phyloP scores from a whole-genome alignment of 1,140 invertebrate genomes.

The Drosophila ficusphila region DNA sequence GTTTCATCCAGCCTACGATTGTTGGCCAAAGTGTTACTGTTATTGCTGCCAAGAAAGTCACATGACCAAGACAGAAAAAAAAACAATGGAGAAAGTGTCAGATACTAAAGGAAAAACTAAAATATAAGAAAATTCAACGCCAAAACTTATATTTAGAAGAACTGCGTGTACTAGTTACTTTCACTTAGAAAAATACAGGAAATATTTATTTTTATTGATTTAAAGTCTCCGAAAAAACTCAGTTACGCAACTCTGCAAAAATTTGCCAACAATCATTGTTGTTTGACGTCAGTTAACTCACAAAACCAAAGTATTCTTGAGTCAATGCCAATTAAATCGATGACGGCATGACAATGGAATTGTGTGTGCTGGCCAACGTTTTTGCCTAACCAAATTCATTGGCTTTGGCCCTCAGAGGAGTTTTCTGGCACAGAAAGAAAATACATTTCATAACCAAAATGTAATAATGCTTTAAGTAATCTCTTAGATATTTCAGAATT shows the following conservation, averaged over 20 bases:
- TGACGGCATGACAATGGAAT: conserved; percentile 13
- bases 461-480: too few relatives aligned
- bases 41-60: conserved; percentile 14
- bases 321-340: conserved; percentile 46
- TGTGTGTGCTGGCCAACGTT: conserved; percentile 8
- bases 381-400: conserved; percentile 21
- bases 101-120: background rate
- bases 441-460: background rate
- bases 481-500: too few relatives aligned
- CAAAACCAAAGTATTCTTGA: conserved; percentile 1
- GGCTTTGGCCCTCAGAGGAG: background rate
- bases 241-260: background rate
- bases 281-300: conserved; percentile 5
- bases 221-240: background rate
- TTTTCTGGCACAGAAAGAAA: background rate
- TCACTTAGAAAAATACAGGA: too few relatives aligned
- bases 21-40: conserved; percentile 29
- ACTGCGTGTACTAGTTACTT: too few relatives aligned
- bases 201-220: background rate
- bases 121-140: too few relatives aligned
- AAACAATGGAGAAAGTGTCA: background rate
- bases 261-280: conserved; percentile 7
- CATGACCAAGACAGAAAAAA: conserved; percentile 26
- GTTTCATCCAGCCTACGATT: conserved; percentile 11
- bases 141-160: too few relatives aligned